Base-by-base conservation (phyloP, 2,888 invertebrate genomes). In the Pachydiplax longipennis region DNA sequence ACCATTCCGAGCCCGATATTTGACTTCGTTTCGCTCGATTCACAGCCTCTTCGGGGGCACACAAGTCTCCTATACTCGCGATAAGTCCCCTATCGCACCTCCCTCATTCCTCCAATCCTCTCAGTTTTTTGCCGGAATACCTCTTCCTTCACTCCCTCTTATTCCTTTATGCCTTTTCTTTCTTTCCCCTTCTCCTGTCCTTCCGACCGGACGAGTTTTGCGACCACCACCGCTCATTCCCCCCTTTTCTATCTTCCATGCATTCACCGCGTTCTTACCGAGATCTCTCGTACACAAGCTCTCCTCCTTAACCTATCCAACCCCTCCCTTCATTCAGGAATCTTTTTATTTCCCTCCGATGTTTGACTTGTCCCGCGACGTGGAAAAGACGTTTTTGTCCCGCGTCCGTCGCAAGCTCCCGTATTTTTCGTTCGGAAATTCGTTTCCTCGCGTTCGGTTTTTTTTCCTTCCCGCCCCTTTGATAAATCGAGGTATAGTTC, bases 131-230 rank as follows among this genome's bases (percentile, higher is more conserved):
- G 48, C 58, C 90, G 48, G 35, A 80, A 18, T 35, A 12, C 13
- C 40, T 90, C 91, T 91, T 90, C 91, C 91, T 81, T 82, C 48
- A 80, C n/a, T 92, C 91, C 92, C 92, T 92, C 93, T 37, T 80
- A 92, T 92, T 92, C 93, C 93, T 93, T 93, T 93, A 93, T 93
- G 93, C 93, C 92, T 93, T 93, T 94, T 93, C 93, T 93, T 93
- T 93, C 93, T 93, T 93, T 93, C 93, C 93, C 93, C 92, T 93
- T 93, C 92, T 91, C 91, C 82, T 48, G 18, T 53, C 91, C 90
- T 92, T 93, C 92, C 92, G 92, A 91, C 92, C 92, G 93, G 93
- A 93, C 93, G 93, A 93, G 93, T 93, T 93, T 93, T 92, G 93
- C 91, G 93, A 93, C 93, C 93, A 93, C 93, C 93, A 92, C 91